Evolutionary conservation across 2,797 vertebrate species (phyloP), one percentile per base, ranked within the genome.

Genomic region (Brotula barbata): DNA sequence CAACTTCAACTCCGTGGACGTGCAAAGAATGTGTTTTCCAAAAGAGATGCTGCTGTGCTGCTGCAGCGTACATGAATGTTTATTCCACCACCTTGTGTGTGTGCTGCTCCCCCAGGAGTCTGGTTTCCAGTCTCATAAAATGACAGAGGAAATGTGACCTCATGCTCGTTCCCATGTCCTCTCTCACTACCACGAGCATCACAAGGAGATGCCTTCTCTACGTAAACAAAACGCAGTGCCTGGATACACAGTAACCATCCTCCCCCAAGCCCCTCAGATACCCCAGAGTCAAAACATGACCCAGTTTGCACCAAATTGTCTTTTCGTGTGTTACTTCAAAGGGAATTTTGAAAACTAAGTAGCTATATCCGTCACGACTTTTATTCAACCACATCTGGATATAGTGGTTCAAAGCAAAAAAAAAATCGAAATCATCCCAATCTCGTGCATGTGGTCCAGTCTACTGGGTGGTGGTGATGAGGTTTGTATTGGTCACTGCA

Each of bases 1-100:
- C n/a, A n/a, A n/a, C n/a, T n/a, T n/a, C n/a, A n/a, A n/a, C 70
- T 81, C 80, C 72, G 55, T 62, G 72, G 64, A 59, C 65, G 75
- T 73, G 19, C 73, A 61, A 14, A 10, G 42, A 25, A 15, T 23
- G 37, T 43, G 23, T 13, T 25, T 36, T 31, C 2, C 34, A 55
- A 63, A 13, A 2, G 36, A 74, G 71, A 71, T n/a, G 78, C 75
- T 75, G 64, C 64, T 23, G 40, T 75, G 64, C 66, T 77, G 10
- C 43, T 59, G 6, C 43, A 48, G 16, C 34, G 21, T 70, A 43
- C 48, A 47, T 21, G 21, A 34, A 7, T 44, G 41, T 14, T 20
- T 43, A 14, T 59, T 60, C 21, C 44, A 21, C 54, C 42, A 14
- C n/a, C 40, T 23, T 36, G 52, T 58, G 25, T 22, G 28, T 12